Base-by-base conservation (phyloP, 2,888 invertebrate genomes). In the Pristionchus entomophagus region DNA sequence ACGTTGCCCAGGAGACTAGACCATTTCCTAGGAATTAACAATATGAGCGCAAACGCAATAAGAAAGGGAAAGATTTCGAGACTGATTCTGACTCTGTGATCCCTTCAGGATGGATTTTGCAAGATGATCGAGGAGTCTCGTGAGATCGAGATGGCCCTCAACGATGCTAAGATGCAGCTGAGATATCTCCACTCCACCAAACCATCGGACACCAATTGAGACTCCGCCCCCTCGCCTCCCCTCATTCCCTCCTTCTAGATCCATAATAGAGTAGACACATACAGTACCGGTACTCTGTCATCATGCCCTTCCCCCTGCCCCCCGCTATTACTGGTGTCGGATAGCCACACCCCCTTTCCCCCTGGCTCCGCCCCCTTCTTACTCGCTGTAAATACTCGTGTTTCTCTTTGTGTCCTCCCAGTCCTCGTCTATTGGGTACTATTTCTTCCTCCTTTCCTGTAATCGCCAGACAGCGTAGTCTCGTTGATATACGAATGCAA, bases 91-190 rank as follows among this genome's bases (percentile, higher is more conserved):
- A 0, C 6, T 8, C n/a, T n/a, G n/a, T n/a, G n/a, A n/a, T 45
- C 45, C 1, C 26, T 41, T 49, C 73, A 85, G 85, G 85, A 85
- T 8, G 38, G 35, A 29, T 85, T 85, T 38, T 77, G 53, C 56
- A 85, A 85, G 85, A 85, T 85, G 85, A 77, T 85, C 51, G 85
- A 77, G 26, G 85, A 85, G 32, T 51, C 73, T 53, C 85, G 85
- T 2, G 49, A 85, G 41, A 73, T 85, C 41, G 83, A 84, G 49
- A 65, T 84, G 65, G 45, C 83, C 19, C 22, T 84, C n/a, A 84
- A 84, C 14, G 83, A 84, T 84, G 65, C 65, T 6, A 84, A 84
- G 53, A 51, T 84, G 45, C 83, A 84, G 49, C 32, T 84, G 29
- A 26, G 83, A 65, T 56, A 38, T 26, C 35, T 59, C 29, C 82